Percentiles rank a stretch among this genome's conserved stretches.
Evolutionary conservation across 2,888 invertebrate species (phyloP).

Genomic region (Rotaria macrura): DNA sequence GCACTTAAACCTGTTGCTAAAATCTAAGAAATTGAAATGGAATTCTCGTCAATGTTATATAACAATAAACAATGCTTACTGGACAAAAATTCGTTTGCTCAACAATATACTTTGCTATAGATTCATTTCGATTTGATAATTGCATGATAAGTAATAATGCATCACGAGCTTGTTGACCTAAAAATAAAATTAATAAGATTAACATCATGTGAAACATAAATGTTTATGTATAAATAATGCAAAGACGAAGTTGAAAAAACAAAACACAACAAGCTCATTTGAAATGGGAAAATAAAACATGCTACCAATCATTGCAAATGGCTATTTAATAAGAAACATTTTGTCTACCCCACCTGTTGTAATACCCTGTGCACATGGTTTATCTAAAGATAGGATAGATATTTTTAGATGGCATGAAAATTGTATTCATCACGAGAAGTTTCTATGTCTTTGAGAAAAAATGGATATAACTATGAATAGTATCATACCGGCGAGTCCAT

Average conservation of each 20-base stretch:
- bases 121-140: slow-evolving; percentile 70
- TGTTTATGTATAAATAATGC: too few relatives aligned
- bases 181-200: not conserved
- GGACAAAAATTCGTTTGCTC: slow-evolving; percentile 82
- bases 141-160: slow-evolving; percentile 79
- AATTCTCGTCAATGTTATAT: too few relatives aligned
- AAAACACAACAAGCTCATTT: not conserved
- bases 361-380: not conserved
- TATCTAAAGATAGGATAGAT: not conserved
- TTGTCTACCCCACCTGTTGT: not conserved
- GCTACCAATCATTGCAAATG: not conserved
- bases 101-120: slow-evolving; percentile 72
- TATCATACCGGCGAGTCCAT: slow-evolving; percentile 60
- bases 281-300: not conserved
- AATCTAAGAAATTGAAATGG: slow-evolving; percentile 49
- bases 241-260: not conserved
- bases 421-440: too few relatives aligned
- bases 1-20: slow-evolving; percentile 74
- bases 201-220: not conserved
- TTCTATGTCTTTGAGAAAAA: too few relatives aligned
- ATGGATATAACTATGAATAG: too few relatives aligned
- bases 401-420: not conserved
- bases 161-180: slow-evolving; percentile 78
- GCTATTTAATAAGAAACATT: not conserved
- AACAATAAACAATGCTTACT: too few relatives aligned